Evolutionary conservation across 1,140 invertebrate species (phyloP), one percentile per base, ranked within the genome.

Genomic region (Neodiprion fabricii): DNA sequence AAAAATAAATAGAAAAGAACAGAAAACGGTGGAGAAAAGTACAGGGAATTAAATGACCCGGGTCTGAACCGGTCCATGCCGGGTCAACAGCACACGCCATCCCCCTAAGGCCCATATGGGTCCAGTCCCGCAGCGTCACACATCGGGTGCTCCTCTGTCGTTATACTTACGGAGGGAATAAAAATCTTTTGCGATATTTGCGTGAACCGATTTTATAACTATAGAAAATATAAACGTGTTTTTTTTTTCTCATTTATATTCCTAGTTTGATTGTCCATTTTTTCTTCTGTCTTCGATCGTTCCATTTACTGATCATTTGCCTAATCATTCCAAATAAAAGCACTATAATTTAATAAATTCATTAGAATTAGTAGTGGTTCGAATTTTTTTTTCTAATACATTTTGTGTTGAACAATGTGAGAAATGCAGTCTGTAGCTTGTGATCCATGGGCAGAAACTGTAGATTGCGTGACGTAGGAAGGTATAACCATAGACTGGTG

Each of bases 61-160:
- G 17, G 67, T 23, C 84, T 79, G 85, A 85, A 87, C 85, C 85
- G 85, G 85, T 87, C 84, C 81, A 66, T 23, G 77, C 79, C 76
- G 82, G 84, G 85, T 87, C 85, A 86, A 87, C 85, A 86, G 83
- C 85, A 84, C 80, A 82, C 79, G 79, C 78, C 84, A 84, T 85
- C 85, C 85, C 85, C 85, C 79, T 86, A 83, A 79, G 79, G 76
- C 73, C 81, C 79, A 66, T 81, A 40, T 79, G 79, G 80, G 21
- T 70, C 78, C 77, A 78, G 79, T 74, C 75, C 78, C 78, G 77
- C 70, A 74, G 61, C 14, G 21, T 21, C 61, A 14, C 14, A 66
- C 14, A 66, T n/a, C 61, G 21, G 14, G 4, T 5, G 1, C 14
- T 14, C 61, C 61, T 66, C 61, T 66, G 5, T 21, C 14, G 61